Evolutionary conservation across 2,797 vertebrate species (phyloP), one percentile per base, ranked within the genome.

Genomic region (Gymnopithys bicolor): DNA sequence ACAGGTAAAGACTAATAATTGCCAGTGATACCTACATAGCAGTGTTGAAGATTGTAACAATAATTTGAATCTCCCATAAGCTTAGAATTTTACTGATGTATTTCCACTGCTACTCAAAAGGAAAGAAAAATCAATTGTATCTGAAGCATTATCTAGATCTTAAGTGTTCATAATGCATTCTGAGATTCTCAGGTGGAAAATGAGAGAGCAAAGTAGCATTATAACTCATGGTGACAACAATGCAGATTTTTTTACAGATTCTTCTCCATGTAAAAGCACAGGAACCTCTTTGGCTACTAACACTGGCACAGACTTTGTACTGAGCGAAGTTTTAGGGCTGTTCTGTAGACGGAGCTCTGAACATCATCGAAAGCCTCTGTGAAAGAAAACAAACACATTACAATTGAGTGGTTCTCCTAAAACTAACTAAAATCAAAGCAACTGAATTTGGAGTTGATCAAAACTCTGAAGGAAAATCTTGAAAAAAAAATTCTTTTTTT

Each of bases 221-320:
- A 66, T 56, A 81, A 71, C 19, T 70, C 51, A 62, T 51, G 39
- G 25, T 59, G 48, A 82, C 35, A 84, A 39, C 69, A 86, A 53
- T 8, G 32, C 35, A 64, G 43, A 11, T 49, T 70, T 66, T 67
- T 67, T 84, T 33, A 51, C 39, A 87, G 59, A 63, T 93, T 90
- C 33, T 73, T 56, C 48, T 67, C 59, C n/a, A 35, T 67, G 60
- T 82, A 22, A 63, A 89, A 79, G 30, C 22, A 81, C 15, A 37
- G 13, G 23, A 17, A 60, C 58, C 45, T 67, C 17, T 81, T 79
- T 35, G 76, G 51, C 75, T 96, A 98, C 98, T 98, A 89, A 99
- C 98, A 83, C 28, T 98, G 97, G 84, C 98, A 99, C 51, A 96
- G 96, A 89, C 94, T 98, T 98, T 99, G 98, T 68, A 99, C 87